phyloP scores from a whole-genome alignment of 2,888 invertebrate genomes.

The Microchrysa polita region DNA sequence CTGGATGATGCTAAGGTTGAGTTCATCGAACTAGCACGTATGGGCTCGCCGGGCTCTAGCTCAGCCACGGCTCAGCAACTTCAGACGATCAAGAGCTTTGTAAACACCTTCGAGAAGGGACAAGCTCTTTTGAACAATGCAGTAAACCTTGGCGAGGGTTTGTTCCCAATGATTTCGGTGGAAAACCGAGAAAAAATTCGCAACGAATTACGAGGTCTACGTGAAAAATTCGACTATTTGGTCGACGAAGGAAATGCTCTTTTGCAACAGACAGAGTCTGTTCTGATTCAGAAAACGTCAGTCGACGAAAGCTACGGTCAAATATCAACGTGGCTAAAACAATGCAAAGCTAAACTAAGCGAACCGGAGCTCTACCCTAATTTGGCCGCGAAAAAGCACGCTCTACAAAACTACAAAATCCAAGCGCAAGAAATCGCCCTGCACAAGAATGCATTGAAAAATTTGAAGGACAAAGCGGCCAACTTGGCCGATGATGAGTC shows the following conservation, averaged over 20 bases:
- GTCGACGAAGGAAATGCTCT: conserved; percentile 85
- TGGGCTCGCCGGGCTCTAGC: conserved; percentile 77
- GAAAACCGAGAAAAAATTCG: conserved; percentile 88
- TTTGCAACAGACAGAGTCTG: conserved; percentile 87
- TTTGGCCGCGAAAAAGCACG: conserved; percentile 88
- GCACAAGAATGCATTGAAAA: conserved; percentile 84
- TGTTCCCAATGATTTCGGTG: conserved; percentile 86
- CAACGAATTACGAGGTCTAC: conserved; percentile 79
- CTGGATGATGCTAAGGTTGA: conserved; percentile 78
- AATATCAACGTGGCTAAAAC: conserved; percentile 86
- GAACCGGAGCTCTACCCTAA: conserved; percentile 79
- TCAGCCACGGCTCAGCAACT: conserved; percentile 78
- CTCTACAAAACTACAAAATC: conserved; percentile 81
- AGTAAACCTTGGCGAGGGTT: conserved; percentile 86
- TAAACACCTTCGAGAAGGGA: conserved; percentile 77
- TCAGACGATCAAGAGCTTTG: conserved; percentile 73
- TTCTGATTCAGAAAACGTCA: conserved; percentile 88
- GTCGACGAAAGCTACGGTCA: conserved; percentile 93
- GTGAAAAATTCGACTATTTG: conserved; percentile 85
- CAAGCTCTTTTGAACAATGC: conserved; percentile 80
- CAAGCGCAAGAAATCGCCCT: conserved; percentile 86
- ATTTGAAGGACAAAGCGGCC: conserved; percentile 83
- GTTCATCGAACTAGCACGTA: conserved; percentile 76
- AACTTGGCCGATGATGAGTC: conserved; percentile 83
- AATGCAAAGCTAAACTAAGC: conserved; percentile 78